Percentiles rank a stretch among this genome's conserved stretches.
phyloP scores from a whole-genome alignment of 2,797 vertebrate genomes.

The Microcaecilia unicolor region DNA sequence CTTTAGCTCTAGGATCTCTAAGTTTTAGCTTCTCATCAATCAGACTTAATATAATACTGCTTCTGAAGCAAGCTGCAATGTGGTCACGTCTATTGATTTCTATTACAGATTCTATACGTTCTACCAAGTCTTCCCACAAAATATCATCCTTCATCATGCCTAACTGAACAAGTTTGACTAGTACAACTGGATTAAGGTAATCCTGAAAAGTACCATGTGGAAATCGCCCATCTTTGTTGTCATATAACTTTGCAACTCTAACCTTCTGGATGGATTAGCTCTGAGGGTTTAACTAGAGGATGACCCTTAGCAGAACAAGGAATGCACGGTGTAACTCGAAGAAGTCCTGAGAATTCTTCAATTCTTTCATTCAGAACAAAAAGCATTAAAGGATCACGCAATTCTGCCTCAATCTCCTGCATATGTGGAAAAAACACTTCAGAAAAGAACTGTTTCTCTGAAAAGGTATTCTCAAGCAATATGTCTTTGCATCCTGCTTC shows the following conservation, averaged over 20 bases:
- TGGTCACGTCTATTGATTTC: constrained; percentile 84
- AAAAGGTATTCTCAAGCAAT: constrained; percentile 88
- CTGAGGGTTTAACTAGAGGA: constrained; percentile 82
- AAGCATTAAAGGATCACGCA: constrained; percentile 88
- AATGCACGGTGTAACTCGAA: constrained; percentile 83
- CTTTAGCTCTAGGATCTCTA: constrained; percentile 69
- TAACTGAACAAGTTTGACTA: constrained; percentile 89
- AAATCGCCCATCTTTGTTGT: constrained; percentile 84
- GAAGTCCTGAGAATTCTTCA: constrained; percentile 82
- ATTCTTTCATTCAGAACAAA: constrained; percentile 93
- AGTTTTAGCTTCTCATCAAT: constrained; percentile 96
- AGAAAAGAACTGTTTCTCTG: constrained; percentile 90
- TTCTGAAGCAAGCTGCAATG: constrained; percentile 81
- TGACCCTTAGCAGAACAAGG: constrained; percentile 80
- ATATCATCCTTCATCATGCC: constrained; percentile 98
- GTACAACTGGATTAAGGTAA: constrained; percentile 89
- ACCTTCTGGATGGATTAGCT: constrained; percentile 93
- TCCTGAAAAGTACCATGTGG: constrained; percentile 84
- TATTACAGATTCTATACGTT: constrained; percentile 82
- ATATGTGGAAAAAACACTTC: constrained; percentile 96
- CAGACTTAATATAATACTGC: constrained; percentile 87
- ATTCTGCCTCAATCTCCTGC: constrained; percentile 81
- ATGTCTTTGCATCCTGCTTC: constrained; percentile 91
- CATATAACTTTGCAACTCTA: constrained; percentile 94
- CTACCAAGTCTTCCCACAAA: constrained; percentile 90